Base-by-base conservation (phyloP, 2,797 vertebrate species). In the Alauda arvensis region DNA sequence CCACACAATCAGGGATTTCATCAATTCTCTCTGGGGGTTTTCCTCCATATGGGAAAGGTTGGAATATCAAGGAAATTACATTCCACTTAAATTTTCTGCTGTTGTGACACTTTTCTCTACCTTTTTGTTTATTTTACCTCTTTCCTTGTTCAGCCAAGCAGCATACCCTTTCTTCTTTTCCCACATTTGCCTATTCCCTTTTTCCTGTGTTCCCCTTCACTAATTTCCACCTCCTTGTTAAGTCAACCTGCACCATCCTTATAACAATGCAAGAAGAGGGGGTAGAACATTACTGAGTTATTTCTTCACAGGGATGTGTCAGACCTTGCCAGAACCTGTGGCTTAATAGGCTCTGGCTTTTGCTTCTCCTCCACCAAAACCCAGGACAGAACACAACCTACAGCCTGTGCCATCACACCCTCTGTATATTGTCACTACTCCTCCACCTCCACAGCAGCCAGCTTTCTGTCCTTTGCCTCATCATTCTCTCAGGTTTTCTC, bases 391-490 rank as follows among this genome's bases (percentile, higher is more conserved):
- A 60, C 18, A 68, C 1, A 16, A 61, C 49, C 46, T 51, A 70
- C 65, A 62, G 33, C 8, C 66, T 62, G 28, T 59, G 53, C 46
- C 52, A 61, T 77, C 55, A 53, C 37, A 88, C 6, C 46, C 37
- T 51, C 55, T 71, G 12, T 33, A 24, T 4, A 0, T 11, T 31
- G 60, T 46, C 75, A 66, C 42, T 37, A 18, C 60, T 83, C 48
- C 46, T 60, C 21, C 52, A 63, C n/a, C 52, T 83, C 48, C 34
- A 34, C 0, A 0, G 34, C 20, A 63, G 77, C 70, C 92, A 76
- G 8, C 16, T 71, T 88, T 77, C 31, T 67, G 80, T 83, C 75
- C 57, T 91, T 74, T 37, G 24, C 39, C 42, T 74, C 84, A 88
- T 66, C 52, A 59, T 46, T 80, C 37, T 83, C 59, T 49, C 62